Conservation (phyloP, 2,113 vertebrate species). For the Paramisgurnus dabryanus region DNA sequence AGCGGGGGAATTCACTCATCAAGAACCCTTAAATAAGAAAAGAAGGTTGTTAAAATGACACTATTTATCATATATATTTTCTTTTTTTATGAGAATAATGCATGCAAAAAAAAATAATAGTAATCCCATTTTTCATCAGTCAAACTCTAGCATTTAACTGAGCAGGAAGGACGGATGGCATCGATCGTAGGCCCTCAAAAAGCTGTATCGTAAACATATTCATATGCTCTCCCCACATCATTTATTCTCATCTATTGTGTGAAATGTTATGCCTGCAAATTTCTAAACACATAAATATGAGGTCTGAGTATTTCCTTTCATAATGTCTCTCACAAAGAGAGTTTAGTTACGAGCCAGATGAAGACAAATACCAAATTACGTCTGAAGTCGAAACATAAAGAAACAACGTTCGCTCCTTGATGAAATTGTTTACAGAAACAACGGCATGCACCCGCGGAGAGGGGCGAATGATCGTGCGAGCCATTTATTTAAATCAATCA, state of each 20-base stretch:
- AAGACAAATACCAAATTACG: constrained; percentile 22
- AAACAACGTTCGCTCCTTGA: constrained; percentile 37
- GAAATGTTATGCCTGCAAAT: constrained; percentile 28
- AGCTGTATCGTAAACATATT: constrained; percentile 9
- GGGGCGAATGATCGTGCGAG: constrained; percentile 2
- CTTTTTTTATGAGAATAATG: no score
- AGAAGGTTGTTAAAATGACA: neutral
- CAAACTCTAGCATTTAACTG: no score
- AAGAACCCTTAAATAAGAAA: neutral
- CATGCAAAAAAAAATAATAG: no score
- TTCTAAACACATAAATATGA: constrained; percentile 46
- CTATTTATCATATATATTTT: no score
- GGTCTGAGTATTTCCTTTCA: constrained; percentile 24
- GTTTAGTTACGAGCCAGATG: constrained; percentile 42
- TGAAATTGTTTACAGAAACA: constrained; percentile 46
- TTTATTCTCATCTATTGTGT: constrained; percentile 27
- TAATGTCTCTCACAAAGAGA: constrained; percentile 34
- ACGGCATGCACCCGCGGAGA: neutral
- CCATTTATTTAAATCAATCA: constrained; percentile 52
- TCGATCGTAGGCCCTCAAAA: neutral
- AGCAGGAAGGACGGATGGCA: no score
- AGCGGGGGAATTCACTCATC: neutral
- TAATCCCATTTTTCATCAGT: no score
- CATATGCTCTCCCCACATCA: constrained; percentile 1
- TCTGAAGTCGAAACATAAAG: constrained; percentile 34